These are phyloP conservation scores for Chydorus sphaericus DNA, from an alignment of 2,888 invertebrate species.

Conservation along the genomic window DNA sequence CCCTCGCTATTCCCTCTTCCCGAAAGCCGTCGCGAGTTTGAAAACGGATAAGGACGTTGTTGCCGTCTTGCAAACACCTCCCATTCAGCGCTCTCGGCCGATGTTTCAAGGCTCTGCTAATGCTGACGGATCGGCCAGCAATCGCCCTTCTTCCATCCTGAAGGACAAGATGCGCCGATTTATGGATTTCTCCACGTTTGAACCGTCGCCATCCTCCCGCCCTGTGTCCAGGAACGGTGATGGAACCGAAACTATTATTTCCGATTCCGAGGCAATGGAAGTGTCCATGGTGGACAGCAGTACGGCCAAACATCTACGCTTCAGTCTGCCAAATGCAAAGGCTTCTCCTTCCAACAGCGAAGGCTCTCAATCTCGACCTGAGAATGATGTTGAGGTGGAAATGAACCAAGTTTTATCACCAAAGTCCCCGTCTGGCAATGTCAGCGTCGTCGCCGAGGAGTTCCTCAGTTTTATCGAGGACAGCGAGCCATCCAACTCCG, in stretches of 20 bases:
- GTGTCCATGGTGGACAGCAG: background rate
- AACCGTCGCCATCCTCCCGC: background rate
- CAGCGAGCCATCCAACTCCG: background rate
- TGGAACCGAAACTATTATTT: background rate
- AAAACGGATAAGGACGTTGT: conserved; percentile 1
- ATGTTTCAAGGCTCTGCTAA: conserved; percentile 19
- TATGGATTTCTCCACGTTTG: background rate
- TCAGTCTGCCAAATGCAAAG: background rate
- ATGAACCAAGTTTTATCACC: background rate
- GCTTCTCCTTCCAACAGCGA: background rate
- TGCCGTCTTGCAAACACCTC: conserved; percentile 22
- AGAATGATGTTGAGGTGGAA: background rate
- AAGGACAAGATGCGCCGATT: conserved; percentile 31
- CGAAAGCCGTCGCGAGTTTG: background rate
- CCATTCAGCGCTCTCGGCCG: conserved; percentile 34
- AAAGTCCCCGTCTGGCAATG: background rate
- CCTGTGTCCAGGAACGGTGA: no score
- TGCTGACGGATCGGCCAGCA: conserved; percentile 25
- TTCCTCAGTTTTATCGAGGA: conserved; percentile 13
- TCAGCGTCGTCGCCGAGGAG: background rate
- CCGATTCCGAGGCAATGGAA: background rate
- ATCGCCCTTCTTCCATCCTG: conserved; percentile 48
- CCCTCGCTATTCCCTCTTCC: background rate
- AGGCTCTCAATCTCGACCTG: background rate
- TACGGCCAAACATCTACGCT: background rate